Conservation (phyloP, 2,888 invertebrate genomes). For the Micoletzkya japonica region DNA sequence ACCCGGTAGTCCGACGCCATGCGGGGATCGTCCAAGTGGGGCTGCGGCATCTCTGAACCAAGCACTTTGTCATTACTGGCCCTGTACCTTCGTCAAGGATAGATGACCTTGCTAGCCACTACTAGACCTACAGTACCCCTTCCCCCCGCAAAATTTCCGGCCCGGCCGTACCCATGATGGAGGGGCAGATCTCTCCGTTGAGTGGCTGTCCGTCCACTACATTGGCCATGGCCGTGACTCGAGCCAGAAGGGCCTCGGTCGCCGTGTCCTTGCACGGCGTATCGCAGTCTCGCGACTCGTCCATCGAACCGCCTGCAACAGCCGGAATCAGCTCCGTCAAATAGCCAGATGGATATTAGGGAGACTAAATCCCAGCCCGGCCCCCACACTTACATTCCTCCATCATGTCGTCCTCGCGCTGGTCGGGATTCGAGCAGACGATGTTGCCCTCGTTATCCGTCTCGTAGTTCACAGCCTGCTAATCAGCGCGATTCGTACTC, state of each 20-base stretch:
- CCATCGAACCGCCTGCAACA: neutral
- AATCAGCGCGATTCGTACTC: neutral
- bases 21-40: conserved; percentile 24
- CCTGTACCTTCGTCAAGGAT: neutral
- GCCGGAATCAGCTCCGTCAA: too few relatives aligned
- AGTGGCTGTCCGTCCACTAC: too few relatives aligned
- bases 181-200: too few relatives aligned
- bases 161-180: too few relatives aligned
- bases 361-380: too few relatives aligned
- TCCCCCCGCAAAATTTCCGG: too few relatives aligned
- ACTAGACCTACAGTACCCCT: too few relatives aligned
- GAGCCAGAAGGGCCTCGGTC: neutral
- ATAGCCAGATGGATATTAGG: too few relatives aligned
- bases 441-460: conserved; percentile 35
- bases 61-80: neutral
- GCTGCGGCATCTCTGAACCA: neutral
- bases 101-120: too few relatives aligned
- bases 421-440: conserved; percentile 31
- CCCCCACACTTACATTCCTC: conserved; percentile 21
- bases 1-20: conserved; percentile 24
- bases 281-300: neutral
- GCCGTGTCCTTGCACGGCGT: neutral
- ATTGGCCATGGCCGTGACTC: neutral
- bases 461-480: conserved; percentile 38
- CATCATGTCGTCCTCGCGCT: conserved; percentile 30